Base-by-base conservation (phyloP, 2,113 vertebrate species). In the Mesembrinibis cayennensis region DNA sequence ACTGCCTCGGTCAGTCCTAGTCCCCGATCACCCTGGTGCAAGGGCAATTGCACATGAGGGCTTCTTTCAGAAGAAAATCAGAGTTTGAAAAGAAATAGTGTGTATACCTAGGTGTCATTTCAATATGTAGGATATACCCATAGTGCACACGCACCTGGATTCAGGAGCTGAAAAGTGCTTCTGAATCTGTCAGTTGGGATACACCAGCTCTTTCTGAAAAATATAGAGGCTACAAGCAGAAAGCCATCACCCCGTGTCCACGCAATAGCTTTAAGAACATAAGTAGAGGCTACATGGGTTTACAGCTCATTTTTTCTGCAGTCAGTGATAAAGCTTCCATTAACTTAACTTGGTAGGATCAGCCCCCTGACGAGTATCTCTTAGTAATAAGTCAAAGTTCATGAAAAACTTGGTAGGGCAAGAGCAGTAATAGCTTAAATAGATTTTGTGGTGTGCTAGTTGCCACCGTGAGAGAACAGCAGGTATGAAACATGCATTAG, bases 341-440 rank as follows among this genome's bases (percentile, higher is more conserved):
- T 77, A 76, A 83, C 26, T 87, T 72, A 74, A 77, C n/a, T 50
- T 73, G 65, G 40, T 53, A 69, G 70, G 26, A 76, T 90, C 88
- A 94, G 52, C 9, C 52, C 15, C 49, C 17, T 69, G 73, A 76
- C 7, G 3, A 77, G 45, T 86, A 29, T 34, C 16, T 53, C 63
- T 49, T 29, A 30, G 50, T 23, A 59, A 14, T 49, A 84, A 82
- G 30, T 69, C 34, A 50, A 87, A 96, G 80, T 87, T 77, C 13
- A 62, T 81, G 30, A 73, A 53, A 50, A 79, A 83, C 58, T 61
- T 88, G n/a, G 30, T 81, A 55, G 45, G 47, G n/a, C 42, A 85
- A 79, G 69, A 91, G n/a, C 81, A 88, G 49, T 63, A 93, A 76
- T 40, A 92, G 82, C 90, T 91, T 80, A 90, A 82, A 77, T 83